Evolutionary conservation across 2,888 invertebrate species (phyloP).

Genomic region (Meandrusa payeni): DNA sequence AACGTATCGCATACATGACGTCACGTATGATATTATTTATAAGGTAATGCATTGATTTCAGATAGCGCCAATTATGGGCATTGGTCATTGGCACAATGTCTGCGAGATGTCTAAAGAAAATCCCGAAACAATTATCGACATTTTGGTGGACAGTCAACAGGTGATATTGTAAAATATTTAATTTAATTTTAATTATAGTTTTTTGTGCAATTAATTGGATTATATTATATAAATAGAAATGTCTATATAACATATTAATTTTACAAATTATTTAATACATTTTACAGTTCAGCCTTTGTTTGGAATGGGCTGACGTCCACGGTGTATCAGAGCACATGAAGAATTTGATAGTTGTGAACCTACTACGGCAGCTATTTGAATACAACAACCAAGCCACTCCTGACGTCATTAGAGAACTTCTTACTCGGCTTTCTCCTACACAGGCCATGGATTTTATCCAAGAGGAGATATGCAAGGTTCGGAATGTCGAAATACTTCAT

Average conservation of each 20-base stretch:
- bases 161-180: constrained; percentile 39
- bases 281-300: constrained; percentile 83
- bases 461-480: constrained; percentile 82
- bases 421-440: constrained; percentile 79
- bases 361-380: constrained; percentile 79
- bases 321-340: constrained; percentile 79
- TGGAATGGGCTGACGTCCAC: constrained; percentile 86
- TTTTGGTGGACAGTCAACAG: constrained; percentile 78
- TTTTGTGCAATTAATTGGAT: constrained; percentile 34
- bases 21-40: too few species aligned
- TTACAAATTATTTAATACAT: too few species aligned
- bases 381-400: constrained; percentile 69
- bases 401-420: constrained; percentile 71
- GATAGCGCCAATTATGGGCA: constrained; percentile 79
- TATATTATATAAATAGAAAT: too few species aligned
- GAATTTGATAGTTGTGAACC: constrained; percentile 74
- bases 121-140: constrained; percentile 75
- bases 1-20: too few species aligned
- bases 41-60: too few species aligned
- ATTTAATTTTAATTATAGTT: too few species aligned
- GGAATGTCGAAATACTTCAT: constrained; percentile 82
- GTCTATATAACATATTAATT: too few species aligned
- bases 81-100: constrained; percentile 81
- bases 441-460: constrained; percentile 83
- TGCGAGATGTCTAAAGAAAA: constrained; percentile 78